Evolutionary conservation across 2,888 invertebrate species (phyloP).

Genomic region (Sesamia inferens): DNA sequence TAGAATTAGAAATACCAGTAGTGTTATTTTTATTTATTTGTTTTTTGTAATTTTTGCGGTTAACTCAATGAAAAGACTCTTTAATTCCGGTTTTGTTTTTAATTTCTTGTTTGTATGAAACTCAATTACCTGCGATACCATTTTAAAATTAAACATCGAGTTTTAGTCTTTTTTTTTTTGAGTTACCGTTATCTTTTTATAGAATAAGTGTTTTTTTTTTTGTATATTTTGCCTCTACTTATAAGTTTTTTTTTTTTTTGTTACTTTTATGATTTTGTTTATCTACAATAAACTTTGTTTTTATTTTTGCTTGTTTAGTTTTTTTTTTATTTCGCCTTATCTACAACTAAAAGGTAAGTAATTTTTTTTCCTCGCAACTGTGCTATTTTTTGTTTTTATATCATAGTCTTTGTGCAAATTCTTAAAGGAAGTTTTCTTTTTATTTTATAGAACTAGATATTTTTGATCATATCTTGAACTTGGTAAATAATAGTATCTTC

Average conservation of each 20-base stretch:
- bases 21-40: not conserved
- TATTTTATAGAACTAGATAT: too few species aligned
- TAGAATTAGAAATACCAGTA: not conserved
- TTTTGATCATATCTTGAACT: not conserved
- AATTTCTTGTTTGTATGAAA: not conserved
- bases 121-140: too few species aligned
- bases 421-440: not conserved
- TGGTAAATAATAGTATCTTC: not conserved
- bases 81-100: not conserved
- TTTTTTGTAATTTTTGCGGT: not conserved
- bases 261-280: conserved; percentile 31
- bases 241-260: conserved; percentile 9
- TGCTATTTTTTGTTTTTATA: not conserved
- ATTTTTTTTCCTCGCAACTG: not conserved
- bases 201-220: conserved; percentile 6
- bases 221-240: not conserved
- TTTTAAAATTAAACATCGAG: not conserved
- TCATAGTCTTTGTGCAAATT: not conserved
- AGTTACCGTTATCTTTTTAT: not conserved
- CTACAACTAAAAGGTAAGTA: conserved; percentile 37
- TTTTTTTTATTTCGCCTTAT: conserved; percentile 38
- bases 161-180: not conserved
- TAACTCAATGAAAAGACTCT: not conserved
- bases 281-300: conserved; percentile 47
- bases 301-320: conserved; percentile 46